phyloP scores from a whole-genome alignment of 2,888 invertebrate genomes.

The Frankliniella intonsa region DNA sequence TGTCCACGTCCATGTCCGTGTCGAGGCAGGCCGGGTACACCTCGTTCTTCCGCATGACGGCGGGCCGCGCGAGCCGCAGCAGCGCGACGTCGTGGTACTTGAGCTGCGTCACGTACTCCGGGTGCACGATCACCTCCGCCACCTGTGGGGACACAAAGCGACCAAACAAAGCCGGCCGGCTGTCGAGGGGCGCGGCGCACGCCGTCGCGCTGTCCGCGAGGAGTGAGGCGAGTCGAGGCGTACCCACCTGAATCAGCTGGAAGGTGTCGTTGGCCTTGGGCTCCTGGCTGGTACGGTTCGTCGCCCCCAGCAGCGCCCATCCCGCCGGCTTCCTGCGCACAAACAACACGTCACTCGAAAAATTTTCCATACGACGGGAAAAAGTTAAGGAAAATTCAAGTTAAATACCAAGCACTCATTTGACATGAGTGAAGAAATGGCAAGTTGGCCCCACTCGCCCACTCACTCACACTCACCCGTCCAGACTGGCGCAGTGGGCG shows the following conservation, averaged over 20 bases:
- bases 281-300: background rate
- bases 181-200: too few species aligned
- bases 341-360: background rate
- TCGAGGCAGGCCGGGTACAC: background rate
- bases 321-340: background rate
- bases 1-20: slow-evolving; percentile 4
- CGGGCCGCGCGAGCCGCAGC: background rate
- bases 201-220: too few species aligned
- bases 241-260: background rate
- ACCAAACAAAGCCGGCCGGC: too few species aligned
- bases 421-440: background rate
- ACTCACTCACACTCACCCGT: background rate
- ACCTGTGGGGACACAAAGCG: background rate
- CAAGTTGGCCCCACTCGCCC: background rate
- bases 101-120: background rate
- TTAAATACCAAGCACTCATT: background rate
- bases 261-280: background rate
- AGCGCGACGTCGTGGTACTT: slow-evolving; percentile 11
- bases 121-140: slow-evolving; percentile 3
- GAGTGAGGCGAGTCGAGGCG: too few species aligned
- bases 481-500: background rate
- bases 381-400: too few species aligned
- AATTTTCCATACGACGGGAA: too few species aligned
- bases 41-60: background rate
- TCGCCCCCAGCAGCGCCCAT: background rate